Evolutionary conservation across 2,888 invertebrate species (phyloP).

Genomic region (Callyntrura guangdongensis): DNA sequence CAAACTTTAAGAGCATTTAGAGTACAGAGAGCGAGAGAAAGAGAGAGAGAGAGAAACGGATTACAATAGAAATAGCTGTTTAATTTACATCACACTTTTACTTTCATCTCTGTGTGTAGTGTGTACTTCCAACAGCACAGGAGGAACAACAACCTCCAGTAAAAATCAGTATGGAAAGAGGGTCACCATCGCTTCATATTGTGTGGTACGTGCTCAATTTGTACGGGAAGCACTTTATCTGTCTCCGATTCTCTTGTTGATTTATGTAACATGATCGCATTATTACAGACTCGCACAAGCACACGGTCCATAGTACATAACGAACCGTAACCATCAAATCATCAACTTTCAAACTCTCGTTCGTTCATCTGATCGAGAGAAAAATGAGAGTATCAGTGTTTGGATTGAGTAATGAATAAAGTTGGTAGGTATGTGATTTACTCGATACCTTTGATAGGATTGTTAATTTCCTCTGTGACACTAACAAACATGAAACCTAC

Average conservation of each 20-base stretch:
- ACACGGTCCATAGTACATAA: no score
- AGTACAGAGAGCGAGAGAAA: not conserved
- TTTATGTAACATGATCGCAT: no score
- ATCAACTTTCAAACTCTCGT: not conserved
- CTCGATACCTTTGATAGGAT: no score
- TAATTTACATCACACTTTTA: constrained; percentile 44
- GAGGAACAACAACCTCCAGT: not conserved
- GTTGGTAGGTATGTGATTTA: no score
- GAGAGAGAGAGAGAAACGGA: not conserved
- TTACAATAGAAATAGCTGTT: not conserved
- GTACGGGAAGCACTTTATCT: constrained; percentile 45
- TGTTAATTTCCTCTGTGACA: not conserved
- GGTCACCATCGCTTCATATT: not conserved
- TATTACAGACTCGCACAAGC: no score
- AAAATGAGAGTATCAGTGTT: no score
- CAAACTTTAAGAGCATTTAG: not conserved
- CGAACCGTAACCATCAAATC: not conserved
- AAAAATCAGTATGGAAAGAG: no score
- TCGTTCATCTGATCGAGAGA: no score
- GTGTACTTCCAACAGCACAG: not conserved
- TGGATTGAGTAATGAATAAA: no score
- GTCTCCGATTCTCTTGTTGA: not conserved
- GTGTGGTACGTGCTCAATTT: constrained; percentile 22
- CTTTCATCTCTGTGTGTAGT: not conserved
- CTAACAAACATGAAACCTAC: no score